A percentile compares a stretch with the other conserved stretches of the same genome.
phyloP scores from a whole-genome alignment of 2,113 vertebrate genomes.

The Gymnarchus niloticus region DNA sequence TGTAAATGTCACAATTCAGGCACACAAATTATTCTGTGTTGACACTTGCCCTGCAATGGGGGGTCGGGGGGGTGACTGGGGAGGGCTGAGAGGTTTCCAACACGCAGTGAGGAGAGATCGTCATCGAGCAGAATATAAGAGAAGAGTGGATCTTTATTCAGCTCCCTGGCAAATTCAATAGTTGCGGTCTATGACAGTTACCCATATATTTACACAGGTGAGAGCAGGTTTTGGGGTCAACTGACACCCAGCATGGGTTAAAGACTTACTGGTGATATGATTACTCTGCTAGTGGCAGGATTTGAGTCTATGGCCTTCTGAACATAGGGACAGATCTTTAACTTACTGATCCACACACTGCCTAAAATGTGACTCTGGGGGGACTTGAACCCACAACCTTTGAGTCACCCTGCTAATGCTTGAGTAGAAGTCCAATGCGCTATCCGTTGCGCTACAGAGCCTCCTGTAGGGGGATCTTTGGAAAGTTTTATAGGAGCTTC shows the following conservation, averaged over 20 bases:
- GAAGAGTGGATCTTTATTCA: background rate
- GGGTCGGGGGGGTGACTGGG: background rate
- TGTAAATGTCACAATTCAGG: conserved; percentile 50
- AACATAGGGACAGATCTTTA: background rate
- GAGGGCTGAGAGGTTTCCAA: conserved; percentile 28
- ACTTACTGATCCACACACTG: background rate
- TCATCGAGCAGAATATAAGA: background rate
- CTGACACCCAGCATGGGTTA: background rate
- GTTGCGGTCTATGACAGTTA: background rate
- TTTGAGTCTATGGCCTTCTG: background rate
- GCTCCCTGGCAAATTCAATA: background rate
- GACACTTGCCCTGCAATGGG: conserved; percentile 28
- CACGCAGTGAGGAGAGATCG: background rate
- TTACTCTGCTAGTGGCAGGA: background rate
- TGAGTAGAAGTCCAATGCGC: background rate
- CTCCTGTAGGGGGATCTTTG: background rate
- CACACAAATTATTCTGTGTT: conserved; percentile 40
- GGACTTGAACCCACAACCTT: background rate
- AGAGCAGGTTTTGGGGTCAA: background rate
- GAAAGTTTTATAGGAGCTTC: background rate
- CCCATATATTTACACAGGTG: background rate
- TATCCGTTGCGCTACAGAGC: background rate
- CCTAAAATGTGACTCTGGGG: background rate
- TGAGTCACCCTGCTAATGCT: background rate
- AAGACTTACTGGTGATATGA: background rate